Percentiles rank a stretch among this genome's conserved stretches.
Conservation (phyloP, 2,113 vertebrate genomes). For the Microtus richardsoni region DNA sequence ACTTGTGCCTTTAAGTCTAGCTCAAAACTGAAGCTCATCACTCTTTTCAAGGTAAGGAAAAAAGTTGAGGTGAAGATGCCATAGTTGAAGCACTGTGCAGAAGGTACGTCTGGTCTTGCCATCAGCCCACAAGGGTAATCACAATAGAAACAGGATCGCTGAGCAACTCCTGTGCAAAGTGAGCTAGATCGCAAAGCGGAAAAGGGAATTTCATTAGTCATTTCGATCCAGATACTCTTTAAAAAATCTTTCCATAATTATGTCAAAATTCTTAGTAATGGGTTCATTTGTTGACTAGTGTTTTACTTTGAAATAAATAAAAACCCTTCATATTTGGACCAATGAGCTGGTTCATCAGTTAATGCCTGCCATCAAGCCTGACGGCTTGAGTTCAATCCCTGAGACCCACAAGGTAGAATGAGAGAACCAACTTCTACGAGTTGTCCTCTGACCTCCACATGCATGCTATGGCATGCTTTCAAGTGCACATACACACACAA, state of each 20-base stretch:
- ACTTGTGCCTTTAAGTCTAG: neutral
- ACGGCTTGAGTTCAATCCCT: neutral
- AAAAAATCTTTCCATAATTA: constrained; percentile 51
- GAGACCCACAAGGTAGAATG: neutral
- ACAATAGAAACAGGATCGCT: neutral
- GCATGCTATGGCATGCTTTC: neutral
- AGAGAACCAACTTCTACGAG: neutral
- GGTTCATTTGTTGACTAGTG: neutral
- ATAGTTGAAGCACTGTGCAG: neutral
- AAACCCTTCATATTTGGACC: neutral
- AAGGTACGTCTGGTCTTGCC: fast-evolving
- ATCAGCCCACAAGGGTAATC: neutral
- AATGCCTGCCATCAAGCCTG: neutral
- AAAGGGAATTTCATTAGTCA: neutral
- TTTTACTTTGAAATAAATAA: constrained; percentile 4
- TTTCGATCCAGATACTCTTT: neutral
- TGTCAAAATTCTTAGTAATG: constrained; percentile 30
- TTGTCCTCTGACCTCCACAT: neutral
- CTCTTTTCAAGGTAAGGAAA: constrained; percentile 29
- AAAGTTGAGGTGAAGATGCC: neutral
- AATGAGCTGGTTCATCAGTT: neutral
- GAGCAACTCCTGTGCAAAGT: neutral
- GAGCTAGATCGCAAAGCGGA: neutral
- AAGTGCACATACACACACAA: neutral
- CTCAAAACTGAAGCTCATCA: constrained; percentile 22